Percentiles rank a stretch among this genome's conserved stretches.
Evolutionary conservation across 1,140 invertebrate genomes (phyloP).

Genomic region (Pogonus chalceus): DNA sequence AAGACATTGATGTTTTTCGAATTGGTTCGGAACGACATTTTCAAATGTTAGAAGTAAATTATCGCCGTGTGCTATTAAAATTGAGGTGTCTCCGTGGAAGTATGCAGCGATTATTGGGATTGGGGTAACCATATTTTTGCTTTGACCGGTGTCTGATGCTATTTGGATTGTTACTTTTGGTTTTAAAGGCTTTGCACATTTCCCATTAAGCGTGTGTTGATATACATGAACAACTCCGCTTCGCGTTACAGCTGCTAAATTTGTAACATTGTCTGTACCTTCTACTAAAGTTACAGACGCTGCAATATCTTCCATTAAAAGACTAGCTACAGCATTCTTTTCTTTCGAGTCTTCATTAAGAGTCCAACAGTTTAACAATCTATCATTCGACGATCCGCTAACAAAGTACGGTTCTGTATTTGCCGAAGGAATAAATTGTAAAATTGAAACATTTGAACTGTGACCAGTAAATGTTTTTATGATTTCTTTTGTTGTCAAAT

Average conservation of each 20-base stretch:
- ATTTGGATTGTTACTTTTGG: slow-evolving; percentile 60
- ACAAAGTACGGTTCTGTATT: slow-evolving; percentile 44
- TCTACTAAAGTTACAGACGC: slow-evolving; percentile 40
- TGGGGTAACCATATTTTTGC: slow-evolving; percentile 40
- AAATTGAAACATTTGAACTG: slow-evolving; percentile 46
- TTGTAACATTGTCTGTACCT: slow-evolving; percentile 38
- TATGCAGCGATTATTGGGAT: slow-evolving; percentile 43
- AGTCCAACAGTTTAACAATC: slow-evolving; percentile 51
- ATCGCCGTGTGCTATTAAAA: slow-evolving; percentile 48
- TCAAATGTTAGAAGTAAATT: slow-evolving; percentile 49
- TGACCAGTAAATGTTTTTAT: slow-evolving; percentile 57
- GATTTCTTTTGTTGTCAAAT: slow-evolving; percentile 45
- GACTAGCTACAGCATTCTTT: slow-evolving; percentile 39
- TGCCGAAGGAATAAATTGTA: slow-evolving; percentile 38
- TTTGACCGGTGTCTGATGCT: slow-evolving; percentile 41
- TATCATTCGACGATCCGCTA: slow-evolving; percentile 47
- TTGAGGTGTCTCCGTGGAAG: slow-evolving; percentile 37
- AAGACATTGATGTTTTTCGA: slow-evolving; percentile 45
- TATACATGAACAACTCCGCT: slow-evolving; percentile 69
- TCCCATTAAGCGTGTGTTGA: slow-evolving; percentile 61
- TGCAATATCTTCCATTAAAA: slow-evolving; percentile 56
- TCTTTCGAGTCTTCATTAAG: slow-evolving; percentile 36
- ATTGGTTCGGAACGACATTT: slow-evolving; percentile 44
- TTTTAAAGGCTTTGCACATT: slow-evolving; percentile 57
- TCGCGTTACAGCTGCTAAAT: slow-evolving; percentile 54